A percentile compares a stretch with the other conserved stretches of the same genome.
Evolutionary conservation across 2,113 vertebrate genomes (phyloP).

Genomic region (Hemichromis elongatus): DNA sequence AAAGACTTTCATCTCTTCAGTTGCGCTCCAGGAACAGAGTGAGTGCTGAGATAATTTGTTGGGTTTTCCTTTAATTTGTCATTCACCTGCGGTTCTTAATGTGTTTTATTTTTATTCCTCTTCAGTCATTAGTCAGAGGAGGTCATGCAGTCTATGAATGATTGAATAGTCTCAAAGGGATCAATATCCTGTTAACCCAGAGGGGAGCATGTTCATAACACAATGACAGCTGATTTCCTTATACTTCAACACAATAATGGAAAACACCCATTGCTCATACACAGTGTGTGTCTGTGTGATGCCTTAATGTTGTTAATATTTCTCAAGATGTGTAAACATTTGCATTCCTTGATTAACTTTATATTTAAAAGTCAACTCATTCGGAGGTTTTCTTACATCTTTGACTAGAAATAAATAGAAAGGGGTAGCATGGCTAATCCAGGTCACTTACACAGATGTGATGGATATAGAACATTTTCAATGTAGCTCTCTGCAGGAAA

Average conservation of each 20-base stretch:
- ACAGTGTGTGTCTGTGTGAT: background rate
- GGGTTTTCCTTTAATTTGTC: background rate
- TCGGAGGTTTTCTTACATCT: background rate
- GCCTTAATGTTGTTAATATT: background rate
- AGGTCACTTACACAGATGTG: background rate
- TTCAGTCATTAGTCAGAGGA: background rate
- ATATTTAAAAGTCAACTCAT: background rate
- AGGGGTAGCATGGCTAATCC: background rate
- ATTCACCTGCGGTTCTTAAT: background rate
- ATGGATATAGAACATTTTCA: background rate
- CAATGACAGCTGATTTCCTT: background rate
- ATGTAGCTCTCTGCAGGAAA: background rate
- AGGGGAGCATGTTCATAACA: slow-evolving; percentile 16
- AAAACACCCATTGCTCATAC: background rate
- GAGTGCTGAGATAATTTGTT: background rate
- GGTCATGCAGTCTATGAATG: background rate
- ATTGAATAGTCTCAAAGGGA: slow-evolving; percentile 1
- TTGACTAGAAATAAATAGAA: background rate
- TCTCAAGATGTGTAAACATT: background rate
- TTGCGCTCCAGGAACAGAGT: background rate
- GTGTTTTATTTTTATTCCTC: background rate
- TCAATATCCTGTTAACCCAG: slow-evolving; percentile 14
- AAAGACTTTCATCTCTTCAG: background rate
- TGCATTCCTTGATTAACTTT: background rate
- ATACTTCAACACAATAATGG: background rate